Percentiles rank a stretch among this genome's conserved stretches.
phyloP scores from a whole-genome alignment of 2,888 invertebrate species.

The Willowsia nigromaculata region DNA sequence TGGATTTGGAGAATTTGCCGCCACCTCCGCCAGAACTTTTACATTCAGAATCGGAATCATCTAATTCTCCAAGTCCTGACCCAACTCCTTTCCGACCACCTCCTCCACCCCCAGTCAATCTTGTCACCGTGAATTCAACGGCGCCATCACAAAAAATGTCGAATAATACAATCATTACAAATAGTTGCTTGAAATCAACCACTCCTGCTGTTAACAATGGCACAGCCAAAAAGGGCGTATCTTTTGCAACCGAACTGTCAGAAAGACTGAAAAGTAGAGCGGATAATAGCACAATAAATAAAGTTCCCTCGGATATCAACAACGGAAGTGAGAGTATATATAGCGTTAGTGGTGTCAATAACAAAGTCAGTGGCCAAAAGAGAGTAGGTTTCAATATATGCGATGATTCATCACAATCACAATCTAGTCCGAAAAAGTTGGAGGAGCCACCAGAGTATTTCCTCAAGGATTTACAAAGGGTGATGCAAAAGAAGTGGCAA shows the following conservation, averaged over 20 bases:
- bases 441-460: slow-evolving; percentile 84
- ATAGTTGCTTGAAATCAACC: slow-evolving; percentile 37
- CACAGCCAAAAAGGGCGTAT: slow-evolving; percentile 76
- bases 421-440: slow-evolving; percentile 79
- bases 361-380: slow-evolving; percentile 64
- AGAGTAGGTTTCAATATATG: slow-evolving; percentile 66
- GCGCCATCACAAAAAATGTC: slow-evolving; percentile 82
- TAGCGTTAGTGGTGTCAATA: slow-evolving; percentile 19
- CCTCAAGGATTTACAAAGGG: slow-evolving; percentile 92
- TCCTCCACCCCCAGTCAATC: slow-evolving; percentile 74
- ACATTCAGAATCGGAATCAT: slow-evolving; percentile 74
- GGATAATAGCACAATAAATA: slow-evolving; percentile 53
- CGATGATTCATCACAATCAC: slow-evolving; percentile 86
- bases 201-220: slow-evolving; percentile 24
- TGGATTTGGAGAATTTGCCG: slow-evolving; percentile 78
- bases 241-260: slow-evolving; percentile 77
- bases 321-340: slow-evolving; percentile 42
- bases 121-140: slow-evolving; percentile 32
- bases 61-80: slow-evolving; percentile 70
- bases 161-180: slow-evolving; percentile 49
- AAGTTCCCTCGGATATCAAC: not conserved
- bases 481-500: slow-evolving; percentile 91
- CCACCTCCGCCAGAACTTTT: slow-evolving; percentile 80
- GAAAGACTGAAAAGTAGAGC: slow-evolving; percentile 77
- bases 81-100: slow-evolving; percentile 87